Conservation (phyloP, 2,113 vertebrate species). For the Neogobius melanostomus region DNA sequence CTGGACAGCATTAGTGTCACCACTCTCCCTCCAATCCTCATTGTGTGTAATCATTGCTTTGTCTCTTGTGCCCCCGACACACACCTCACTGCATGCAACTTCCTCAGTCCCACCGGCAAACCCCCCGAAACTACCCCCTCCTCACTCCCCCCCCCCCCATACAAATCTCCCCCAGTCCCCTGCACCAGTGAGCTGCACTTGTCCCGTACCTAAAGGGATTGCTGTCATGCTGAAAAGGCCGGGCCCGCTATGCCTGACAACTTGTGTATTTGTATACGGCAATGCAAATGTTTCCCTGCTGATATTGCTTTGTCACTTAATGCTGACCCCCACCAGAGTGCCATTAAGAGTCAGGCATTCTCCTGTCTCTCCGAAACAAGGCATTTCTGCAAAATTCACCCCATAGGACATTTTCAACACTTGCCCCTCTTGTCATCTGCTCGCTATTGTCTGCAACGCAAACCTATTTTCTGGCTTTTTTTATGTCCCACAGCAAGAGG, state of each 20-base stretch:
- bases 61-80: conserved; percentile 71
- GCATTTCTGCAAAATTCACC: conserved; percentile 59
- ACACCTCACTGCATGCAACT: conserved; percentile 77
- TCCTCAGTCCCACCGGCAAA: conserved; percentile 59
- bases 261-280: conserved; percentile 68
- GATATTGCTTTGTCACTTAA: conserved; percentile 75
- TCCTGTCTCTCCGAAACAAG: conserved; percentile 49
- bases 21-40: conserved; percentile 60
- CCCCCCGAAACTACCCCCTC: conserved; percentile 57
- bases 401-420: conserved; percentile 65
- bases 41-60: conserved; percentile 76
- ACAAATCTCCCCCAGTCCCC: conserved; percentile 64
- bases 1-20: conserved; percentile 75
- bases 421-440: conserved; percentile 69
- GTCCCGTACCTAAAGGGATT: conserved; percentile 73
- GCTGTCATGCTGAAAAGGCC: conserved; percentile 73
- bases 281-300: conserved; percentile 72
- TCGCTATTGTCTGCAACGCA: conserved; percentile 66
- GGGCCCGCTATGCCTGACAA: conserved; percentile 76
- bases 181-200: conserved; percentile 66
- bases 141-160: conserved; percentile 40
- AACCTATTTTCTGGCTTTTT: conserved; percentile 74
- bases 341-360: conserved; percentile 64
- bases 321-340: conserved; percentile 64
- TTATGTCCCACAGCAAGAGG: conserved; percentile 64